Base-by-base conservation (phyloP, 2,797 vertebrate species). In the Rhynchonycteris naso region DNA sequence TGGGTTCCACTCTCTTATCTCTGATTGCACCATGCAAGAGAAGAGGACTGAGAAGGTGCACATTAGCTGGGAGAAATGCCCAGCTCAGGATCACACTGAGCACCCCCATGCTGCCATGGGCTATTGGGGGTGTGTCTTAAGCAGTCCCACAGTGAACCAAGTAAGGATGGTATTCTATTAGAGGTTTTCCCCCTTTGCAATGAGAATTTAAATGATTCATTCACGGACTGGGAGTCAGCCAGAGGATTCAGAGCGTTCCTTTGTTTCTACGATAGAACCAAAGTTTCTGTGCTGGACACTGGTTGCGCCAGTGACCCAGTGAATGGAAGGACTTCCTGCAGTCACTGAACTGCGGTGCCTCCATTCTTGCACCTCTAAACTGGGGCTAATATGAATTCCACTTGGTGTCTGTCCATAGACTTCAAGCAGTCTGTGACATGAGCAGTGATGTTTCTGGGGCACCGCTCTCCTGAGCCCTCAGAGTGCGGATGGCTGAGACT, bases 251-350 rank as follows among this genome's bases (percentile, higher is more conserved):
- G 38, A 63, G 11, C 0, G 1, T 19, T 69, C 33, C 12, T 13
- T 76, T n/a, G 24, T 65, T 65, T 22, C 35, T 7, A 3, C 52
- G 85, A 66, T 54, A 30, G 75, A 75, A 68, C 24, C 18, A 2
- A 19, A 52, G 33, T 43, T 91, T 52, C 84, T 5, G 33, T 3
- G 54, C 22, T 16, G 43, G 28, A 21, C 6, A 6, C 54, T 50
- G 71, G 18, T 1, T 30, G 14, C 35, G 5, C 2, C 13, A 0
- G 24, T 33, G 78, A 26, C 2, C 8, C 0, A 0, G 63, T 4
- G 7, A 56, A 59, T 2, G 19, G 19, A 7, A 54, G 38, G 52
- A 52, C 52, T 66, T 52, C 80, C 19, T 7, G 22, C 1, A 3
- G 28, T 19, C 54, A 21, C 30, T 10, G 35, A 2, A 16, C 6